Percentiles rank a stretch among this genome's conserved stretches.
Evolutionary conservation across 2,888 invertebrate species (phyloP).

Genomic region (Rhagonycha lutea): DNA sequence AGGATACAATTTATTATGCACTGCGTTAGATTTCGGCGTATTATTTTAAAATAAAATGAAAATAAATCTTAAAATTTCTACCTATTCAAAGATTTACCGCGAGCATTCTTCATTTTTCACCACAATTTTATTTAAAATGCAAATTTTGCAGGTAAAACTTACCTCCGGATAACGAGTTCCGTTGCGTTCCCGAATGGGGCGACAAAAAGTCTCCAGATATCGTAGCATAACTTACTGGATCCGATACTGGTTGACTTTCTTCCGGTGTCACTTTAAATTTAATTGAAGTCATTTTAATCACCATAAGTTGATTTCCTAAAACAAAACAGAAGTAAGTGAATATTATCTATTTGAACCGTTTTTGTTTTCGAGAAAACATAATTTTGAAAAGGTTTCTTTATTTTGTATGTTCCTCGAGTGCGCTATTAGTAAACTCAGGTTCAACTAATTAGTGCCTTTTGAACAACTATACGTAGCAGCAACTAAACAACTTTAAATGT

Average conservation of each 20-base stretch:
- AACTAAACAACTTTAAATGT: not conserved
- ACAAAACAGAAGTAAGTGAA: not conserved
- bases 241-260: slow-evolving; percentile 38
- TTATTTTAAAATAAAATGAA: not conserved
- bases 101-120: not conserved
- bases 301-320: slow-evolving; percentile 3
- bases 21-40: not conserved
- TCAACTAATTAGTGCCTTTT: not conserved
- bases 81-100: not conserved
- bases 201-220: slow-evolving; percentile 49
- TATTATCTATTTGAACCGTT: too few species aligned
- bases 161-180: slow-evolving; percentile 59
- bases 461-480: not conserved
- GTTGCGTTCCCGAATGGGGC: slow-evolving; percentile 55
- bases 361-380: too few species aligned
- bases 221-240: slow-evolving; percentile 26
- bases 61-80: not conserved
- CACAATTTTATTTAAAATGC: not conserved
- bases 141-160: slow-evolving; percentile 33
- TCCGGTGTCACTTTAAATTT: slow-evolving; percentile 47
- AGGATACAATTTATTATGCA: not conserved
- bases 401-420: not conserved
- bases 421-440: not conserved
- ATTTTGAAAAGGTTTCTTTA: too few species aligned
- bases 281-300: slow-evolving; percentile 41